Base-by-base conservation (phyloP, 2,888 invertebrate genomes). In the Stomorhina lunata region DNA sequence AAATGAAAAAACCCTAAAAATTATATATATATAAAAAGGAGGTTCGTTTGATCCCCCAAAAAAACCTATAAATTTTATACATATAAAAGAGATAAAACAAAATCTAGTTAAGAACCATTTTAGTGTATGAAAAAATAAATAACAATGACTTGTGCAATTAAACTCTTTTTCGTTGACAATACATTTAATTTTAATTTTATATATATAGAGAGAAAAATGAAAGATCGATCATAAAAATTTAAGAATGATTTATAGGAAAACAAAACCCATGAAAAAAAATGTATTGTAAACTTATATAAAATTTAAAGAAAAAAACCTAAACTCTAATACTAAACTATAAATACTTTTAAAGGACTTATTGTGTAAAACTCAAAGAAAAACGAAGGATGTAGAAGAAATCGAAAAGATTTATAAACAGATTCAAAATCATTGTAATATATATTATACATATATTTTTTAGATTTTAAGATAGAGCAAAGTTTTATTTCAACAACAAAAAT, bases 81-180 rank as follows among this genome's bases (percentile, higher is more conserved):
- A 48, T 27, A 32, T 6, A 75, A 65, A 48, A 10, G 3, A 22
- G 57, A 17, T 37, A 50, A 61, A 69, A 43, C 48, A 48, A 63
- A 69, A 55, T 32, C 27, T 68, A 73, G 66, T 80, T 80, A 73
- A 80, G 69, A 76, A 79, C 43, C 80, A 48, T 77, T 80, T 75
- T 73, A 80, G 77, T 78, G 83, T 84, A 79, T 82, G 82, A 82
- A 80, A 75, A 76, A 79, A 77, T n/a, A 43, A 43, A 57, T n/a
- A 57, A 68, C 22, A 80, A 76, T 79, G 75, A 82, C 79, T 82
- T 82, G 82, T 82, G 82, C 82, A 82, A 82, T 82, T 82, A 76
- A 75, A 82, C 65, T 81, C 53, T 77, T 81, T 81, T 81, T 81
- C 63, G 75, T 75, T 75, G 82, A 79, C 82, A 82, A 79, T 82